These are phyloP conservation scores for Stenodera caucasica DNA, from an alignment of 2,888 invertebrate species.

Conservation along the genomic window DNA sequence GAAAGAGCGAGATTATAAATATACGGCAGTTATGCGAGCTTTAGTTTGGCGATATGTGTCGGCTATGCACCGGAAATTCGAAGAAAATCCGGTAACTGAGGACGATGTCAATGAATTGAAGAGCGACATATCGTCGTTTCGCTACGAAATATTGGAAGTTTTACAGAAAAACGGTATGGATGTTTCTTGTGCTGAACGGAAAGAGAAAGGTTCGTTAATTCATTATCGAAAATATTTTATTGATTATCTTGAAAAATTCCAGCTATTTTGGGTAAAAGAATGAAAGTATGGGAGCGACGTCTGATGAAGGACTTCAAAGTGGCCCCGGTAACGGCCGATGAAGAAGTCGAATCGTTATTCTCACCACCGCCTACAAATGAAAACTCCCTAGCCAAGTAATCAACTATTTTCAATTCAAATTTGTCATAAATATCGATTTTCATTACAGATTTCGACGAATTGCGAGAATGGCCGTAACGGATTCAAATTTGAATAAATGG, in stretches of 20 bases:
- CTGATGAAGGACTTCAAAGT: conserved; percentile 89
- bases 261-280: conserved; percentile 75
- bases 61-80: conserved; percentile 79
- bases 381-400: conserved; percentile 61
- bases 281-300: conserved; percentile 84
- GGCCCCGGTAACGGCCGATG: conserved; percentile 68
- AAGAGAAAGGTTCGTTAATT: conserved; percentile 68
- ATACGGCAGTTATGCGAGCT: conserved; percentile 84
- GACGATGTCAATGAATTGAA: conserved; percentile 94
- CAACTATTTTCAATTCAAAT: background rate
- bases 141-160: conserved; percentile 89
- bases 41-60: conserved; percentile 92
- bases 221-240: background rate
- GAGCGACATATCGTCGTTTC: conserved; percentile 88
- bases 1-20: conserved; percentile 69
- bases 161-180: conserved; percentile 87
- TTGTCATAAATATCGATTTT: background rate
- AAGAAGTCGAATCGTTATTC: conserved; percentile 56
- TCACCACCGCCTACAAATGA: conserved; percentile 59
- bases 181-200: conserved; percentile 71
- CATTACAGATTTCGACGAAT: conserved; percentile 67
- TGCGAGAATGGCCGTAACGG: conserved; percentile 72
- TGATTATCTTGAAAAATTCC: conserved; percentile 27
- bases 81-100: conserved; percentile 86
- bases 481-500: conserved; percentile 74